Percentiles rank a stretch among this genome's conserved stretches.
Evolutionary conservation across 2,113 vertebrate genomes (phyloP).

Genomic region (Bothrops jararaca): DNA sequence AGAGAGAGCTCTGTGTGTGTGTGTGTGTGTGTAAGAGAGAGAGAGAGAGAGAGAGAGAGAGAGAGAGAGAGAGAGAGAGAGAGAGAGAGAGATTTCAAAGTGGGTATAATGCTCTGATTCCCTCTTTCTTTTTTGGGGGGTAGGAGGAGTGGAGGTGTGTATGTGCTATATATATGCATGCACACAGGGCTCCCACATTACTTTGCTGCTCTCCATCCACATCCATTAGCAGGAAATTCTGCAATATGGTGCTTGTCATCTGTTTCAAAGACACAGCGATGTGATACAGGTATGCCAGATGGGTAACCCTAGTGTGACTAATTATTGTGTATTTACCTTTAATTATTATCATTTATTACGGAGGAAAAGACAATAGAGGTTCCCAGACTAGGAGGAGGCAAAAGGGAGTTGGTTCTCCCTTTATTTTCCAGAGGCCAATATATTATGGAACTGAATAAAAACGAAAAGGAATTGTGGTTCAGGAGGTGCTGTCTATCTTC

Average conservation of each 20-base stretch:
- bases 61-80: neutral
- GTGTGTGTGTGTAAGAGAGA: too few relatives aligned
- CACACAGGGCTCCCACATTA: slow-evolving; percentile 52
- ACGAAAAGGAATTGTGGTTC: neutral
- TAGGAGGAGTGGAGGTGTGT: neutral
- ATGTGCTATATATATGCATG: neutral
- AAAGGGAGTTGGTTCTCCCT: slow-evolving; percentile 50
- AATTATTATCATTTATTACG: slow-evolving; percentile 92
- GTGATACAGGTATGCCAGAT: slow-evolving; percentile 84
- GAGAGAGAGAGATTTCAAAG: neutral
- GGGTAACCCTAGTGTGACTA: slow-evolving; percentile 91
- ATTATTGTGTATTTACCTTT: slow-evolving; percentile 90
- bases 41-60: neutral
- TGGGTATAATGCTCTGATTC: slow-evolving; percentile 15
- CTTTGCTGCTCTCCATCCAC: slow-evolving; percentile 64
- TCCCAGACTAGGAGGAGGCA: slow-evolving; percentile 65
- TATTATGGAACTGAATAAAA: slow-evolving; percentile 28
- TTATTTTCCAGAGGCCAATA: slow-evolving; percentile 22
- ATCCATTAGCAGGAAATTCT: slow-evolving; percentile 73
- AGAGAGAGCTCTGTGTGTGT: too few relatives aligned
- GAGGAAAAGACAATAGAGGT: slow-evolving; percentile 82
- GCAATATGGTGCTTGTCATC: slow-evolving; percentile 82
- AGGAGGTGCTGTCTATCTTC: neutral
- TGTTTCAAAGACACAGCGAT: slow-evolving; percentile 77
- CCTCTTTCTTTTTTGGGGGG: slow-evolving; percentile 9